These are phyloP conservation scores for Brachionus rubens DNA, from an alignment of 1,140 invertebrate species.

Conservation along the genomic window DNA sequence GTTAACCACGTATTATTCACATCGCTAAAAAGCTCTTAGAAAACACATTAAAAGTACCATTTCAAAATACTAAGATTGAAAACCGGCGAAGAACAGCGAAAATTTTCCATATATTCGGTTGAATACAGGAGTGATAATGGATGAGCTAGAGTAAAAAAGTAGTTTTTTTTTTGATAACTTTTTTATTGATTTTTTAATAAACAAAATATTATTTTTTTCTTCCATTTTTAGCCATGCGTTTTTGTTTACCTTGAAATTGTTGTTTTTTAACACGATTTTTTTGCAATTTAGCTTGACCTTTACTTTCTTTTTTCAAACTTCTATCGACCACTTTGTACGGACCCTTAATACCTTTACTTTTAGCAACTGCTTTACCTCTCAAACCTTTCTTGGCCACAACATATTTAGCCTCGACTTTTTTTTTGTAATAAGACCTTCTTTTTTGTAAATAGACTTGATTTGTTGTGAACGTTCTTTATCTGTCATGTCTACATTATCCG, in stretches of 20 bases:
- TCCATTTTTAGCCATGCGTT: slow-evolving; percentile 1
- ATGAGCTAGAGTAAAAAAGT: too few species aligned
- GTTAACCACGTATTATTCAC: too few species aligned
- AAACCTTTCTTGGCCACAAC: slow-evolving; percentile 85
- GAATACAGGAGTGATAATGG: too few species aligned
- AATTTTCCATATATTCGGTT: too few species aligned
- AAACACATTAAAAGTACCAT: too few species aligned
- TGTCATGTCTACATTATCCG: slow-evolving; percentile 82
- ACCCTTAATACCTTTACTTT: slow-evolving; percentile 84
- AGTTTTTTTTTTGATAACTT: too few species aligned
- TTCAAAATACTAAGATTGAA: too few species aligned
- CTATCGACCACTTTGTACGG: slow-evolving; percentile 89
- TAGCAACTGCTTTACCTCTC: slow-evolving; percentile 65
- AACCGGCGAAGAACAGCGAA: too few species aligned
- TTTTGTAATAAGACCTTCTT: slow-evolving; percentile 71
- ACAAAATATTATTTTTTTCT: too few species aligned
- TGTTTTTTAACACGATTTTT: slow-evolving; percentile 7
- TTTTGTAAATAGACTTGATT: slow-evolving; percentile 83
- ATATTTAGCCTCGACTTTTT: slow-evolving; percentile 81
- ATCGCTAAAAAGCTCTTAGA: too few species aligned
- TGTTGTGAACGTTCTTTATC: slow-evolving; percentile 86
- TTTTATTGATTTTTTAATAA: too few species aligned
- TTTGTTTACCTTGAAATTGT: slow-evolving; percentile 14
- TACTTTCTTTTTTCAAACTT: slow-evolving; percentile 88
- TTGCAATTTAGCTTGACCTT: slow-evolving; percentile 59